A percentile compares a stretch with the other conserved stretches of the same genome.
Conservation (phyloP, 2,888 invertebrate genomes). For the Oasisia sp. region DNA sequence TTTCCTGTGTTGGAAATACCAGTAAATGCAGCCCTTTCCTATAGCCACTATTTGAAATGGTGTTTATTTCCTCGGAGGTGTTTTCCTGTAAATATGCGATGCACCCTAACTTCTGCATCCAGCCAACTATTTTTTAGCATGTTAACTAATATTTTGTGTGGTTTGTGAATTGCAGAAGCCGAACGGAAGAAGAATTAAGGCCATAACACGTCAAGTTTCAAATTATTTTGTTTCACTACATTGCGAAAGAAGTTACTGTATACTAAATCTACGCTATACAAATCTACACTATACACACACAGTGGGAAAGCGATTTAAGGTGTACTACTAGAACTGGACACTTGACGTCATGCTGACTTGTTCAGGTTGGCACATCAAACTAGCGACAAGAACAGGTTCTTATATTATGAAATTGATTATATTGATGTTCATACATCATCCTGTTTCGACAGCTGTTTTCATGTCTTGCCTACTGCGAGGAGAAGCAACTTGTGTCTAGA, state of each 20-base stretch:
- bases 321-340: too few species aligned
- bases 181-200: not conserved
- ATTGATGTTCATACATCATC: not conserved
- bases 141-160: not conserved
- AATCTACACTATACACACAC: not conserved
- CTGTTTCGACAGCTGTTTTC: not conserved
- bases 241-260: not conserved
- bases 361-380: too few species aligned
- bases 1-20: too few species aligned
- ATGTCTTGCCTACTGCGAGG: not conserved
- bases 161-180: not conserved
- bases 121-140: too few species aligned
- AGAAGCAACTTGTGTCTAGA: not conserved
- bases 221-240: not conserved
- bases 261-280: not conserved
- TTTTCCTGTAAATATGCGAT: too few species aligned
- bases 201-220: not conserved
- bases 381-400: too few species aligned
- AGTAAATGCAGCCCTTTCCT: too few species aligned
- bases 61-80: too few species aligned
- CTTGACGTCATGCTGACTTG: too few species aligned
- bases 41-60: too few species aligned
- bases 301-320: not conserved
- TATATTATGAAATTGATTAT: too few species aligned
- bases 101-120: too few species aligned